Percentiles rank a stretch among this genome's conserved stretches.
Conservation (phyloP, 2,797 vertebrate genomes). For the Smutsia temminckii region DNA sequence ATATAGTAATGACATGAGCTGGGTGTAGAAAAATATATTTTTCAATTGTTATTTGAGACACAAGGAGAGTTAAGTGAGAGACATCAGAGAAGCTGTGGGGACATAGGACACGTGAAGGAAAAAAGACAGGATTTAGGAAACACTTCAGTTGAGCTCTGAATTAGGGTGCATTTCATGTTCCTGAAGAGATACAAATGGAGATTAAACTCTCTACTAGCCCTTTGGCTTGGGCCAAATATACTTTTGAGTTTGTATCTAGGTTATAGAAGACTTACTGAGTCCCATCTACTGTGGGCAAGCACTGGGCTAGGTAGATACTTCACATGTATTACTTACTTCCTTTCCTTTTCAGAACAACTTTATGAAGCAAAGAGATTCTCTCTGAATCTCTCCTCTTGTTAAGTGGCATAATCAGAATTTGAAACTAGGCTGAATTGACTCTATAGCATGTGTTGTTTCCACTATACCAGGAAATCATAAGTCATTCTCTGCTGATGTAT, state of each 20-base stretch:
- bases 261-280: background rate
- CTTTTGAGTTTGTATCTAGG: background rate
- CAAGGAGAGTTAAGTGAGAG: background rate
- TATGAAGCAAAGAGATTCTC: background rate
- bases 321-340: background rate
- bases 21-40: background rate
- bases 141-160: background rate
- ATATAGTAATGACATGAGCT: background rate
- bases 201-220: background rate
- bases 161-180: background rate
- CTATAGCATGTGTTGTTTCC: background rate
- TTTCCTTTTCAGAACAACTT: conserved; percentile 25
- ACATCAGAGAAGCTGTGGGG: background rate
- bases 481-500: background rate
- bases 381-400: background rate
- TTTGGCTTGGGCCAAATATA: background rate
- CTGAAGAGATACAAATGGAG: background rate
- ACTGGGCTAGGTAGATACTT: background rate
- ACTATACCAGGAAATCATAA: background rate
- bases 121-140: background rate
- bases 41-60: conserved; percentile 6
- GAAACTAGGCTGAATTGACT: background rate
- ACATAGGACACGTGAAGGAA: background rate
- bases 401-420: background rate
- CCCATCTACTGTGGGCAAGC: background rate